A percentile compares a stretch with the other conserved stretches of the same genome.
These are phyloP conservation scores for Mycetomoellerius zeteki DNA, from an alignment of 1,140 invertebrate species.

Conservation along the genomic window DNA sequence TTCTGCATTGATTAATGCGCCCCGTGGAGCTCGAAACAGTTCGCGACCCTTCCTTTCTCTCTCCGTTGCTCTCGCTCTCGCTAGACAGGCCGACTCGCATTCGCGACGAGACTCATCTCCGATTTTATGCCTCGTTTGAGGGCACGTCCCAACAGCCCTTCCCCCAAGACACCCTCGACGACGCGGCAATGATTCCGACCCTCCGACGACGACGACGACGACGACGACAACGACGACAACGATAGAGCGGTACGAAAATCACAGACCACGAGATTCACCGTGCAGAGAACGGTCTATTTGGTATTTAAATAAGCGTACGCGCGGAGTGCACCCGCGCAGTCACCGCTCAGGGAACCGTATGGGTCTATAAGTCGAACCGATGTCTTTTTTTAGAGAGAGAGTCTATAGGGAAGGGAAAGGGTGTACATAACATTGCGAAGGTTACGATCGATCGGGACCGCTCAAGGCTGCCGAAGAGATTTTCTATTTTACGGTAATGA, in stretches of 20 bases:
- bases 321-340: background rate
- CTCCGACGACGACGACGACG: conserved; percentile 52
- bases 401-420: background rate
- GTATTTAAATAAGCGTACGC: conserved; percentile 76
- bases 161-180: conserved; percentile 50
- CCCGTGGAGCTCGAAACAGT: conserved; percentile 70
- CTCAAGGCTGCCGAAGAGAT: conserved; percentile 47
- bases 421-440: conserved; percentile 53
- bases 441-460: conserved; percentile 65
- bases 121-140: conserved; percentile 80
- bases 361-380: conserved; percentile 60
- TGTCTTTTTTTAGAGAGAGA: conserved; percentile 56
- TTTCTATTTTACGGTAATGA: conserved; percentile 52
- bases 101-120: conserved; percentile 76
- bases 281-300: conserved; percentile 69
- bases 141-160: conserved; percentile 64
- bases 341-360: conserved; percentile 32
- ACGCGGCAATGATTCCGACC: conserved; percentile 52
- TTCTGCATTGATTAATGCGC: conserved; percentile 76
- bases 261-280: conserved; percentile 69
- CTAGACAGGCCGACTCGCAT: conserved; percentile 53
- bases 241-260: conserved; percentile 69
- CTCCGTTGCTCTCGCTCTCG: background rate
- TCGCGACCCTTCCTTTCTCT: conserved; percentile 58
- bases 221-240: conserved; percentile 31